Conservation (phyloP, 2,888 invertebrate species). For the Lydus trimaculatus region DNA sequence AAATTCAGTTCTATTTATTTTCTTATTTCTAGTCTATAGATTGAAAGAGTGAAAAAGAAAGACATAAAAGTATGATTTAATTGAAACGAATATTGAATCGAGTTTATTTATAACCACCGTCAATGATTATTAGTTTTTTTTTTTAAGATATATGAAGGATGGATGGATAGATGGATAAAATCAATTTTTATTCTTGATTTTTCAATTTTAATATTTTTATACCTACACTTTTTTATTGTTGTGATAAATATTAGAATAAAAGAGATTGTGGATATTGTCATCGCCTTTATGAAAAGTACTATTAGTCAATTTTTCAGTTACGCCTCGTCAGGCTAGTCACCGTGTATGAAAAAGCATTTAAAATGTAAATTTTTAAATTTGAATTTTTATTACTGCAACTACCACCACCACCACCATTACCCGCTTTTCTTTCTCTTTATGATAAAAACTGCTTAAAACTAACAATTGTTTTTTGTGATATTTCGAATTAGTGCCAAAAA, state of each 20-base stretch:
- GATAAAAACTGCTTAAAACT: constrained; percentile 20
- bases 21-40: neutral
- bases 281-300: constrained; percentile 37
- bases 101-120: neutral
- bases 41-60: neutral
- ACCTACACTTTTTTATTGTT: neutral
- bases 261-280: neutral
- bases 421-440: neutral
- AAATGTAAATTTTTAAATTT: constrained; percentile 59
- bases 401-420: constrained; percentile 18
- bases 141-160: neutral
- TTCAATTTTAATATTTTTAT: neutral
- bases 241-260: neutral
- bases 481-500: neutral
- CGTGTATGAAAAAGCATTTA: constrained; percentile 58
- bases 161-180: neutral
- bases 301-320: constrained; percentile 51
- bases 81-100: neutral
- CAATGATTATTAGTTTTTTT: neutral
- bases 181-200: constrained; percentile 12
- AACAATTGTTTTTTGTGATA: constrained; percentile 19
- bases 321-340: constrained; percentile 51
- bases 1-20: neutral
- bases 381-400: constrained; percentile 56
- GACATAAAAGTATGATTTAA: neutral